Base-by-base conservation (phyloP, 2,888 invertebrate genomes). In the Allolobophora icterica region DNA sequence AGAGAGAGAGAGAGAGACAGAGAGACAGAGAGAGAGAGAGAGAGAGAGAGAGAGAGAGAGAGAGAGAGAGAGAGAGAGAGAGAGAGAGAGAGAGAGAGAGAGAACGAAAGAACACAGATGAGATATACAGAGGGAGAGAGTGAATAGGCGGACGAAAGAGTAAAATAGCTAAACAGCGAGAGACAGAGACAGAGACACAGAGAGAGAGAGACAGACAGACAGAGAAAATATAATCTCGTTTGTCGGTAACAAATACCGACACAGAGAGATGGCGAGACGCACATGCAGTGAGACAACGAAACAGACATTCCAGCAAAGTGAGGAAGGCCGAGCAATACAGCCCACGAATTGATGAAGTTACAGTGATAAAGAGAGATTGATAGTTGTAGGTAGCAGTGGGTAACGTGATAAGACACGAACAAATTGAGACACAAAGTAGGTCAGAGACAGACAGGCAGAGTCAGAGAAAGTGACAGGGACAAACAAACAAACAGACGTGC, bases 11-110 rank as follows among this genome's bases (percentile, higher is more conserved):
- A 84, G 84, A 30, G 5, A 34, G 84, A 84, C 34, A 33, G 84
- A 84, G n/a, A 84, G 24, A 1, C 13, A 19, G 4, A 24, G 24
- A 15, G 24, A 52, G 52, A 1, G 15, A 21, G 5, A 0, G 34
- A n/a, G 84, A 84, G 83, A 17, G 19, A 83, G 83, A 83, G 30
- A 24, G 83, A 17, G 30, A 83, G 83, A 24, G 83, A 83, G 30
- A 83, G 30, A 83, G 83, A 17, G 83, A 83, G 83, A 83, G 83
- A 83, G n/a, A 84, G n/a, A 84, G 84, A 84, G 11, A 84, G 84
- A 30, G 5, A 34, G 84, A 84, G 84, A 33, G 84, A 84, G n/a
- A 84, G 83, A 17, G 19, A 83, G 83, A 83, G 30, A 24, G 83
- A 17, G 30, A 83, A n/a, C n/a, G n/a, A n/a, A n/a, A n/a, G n/a